phyloP scores from a whole-genome alignment of 2,888 invertebrate species.

The Venustoraphidia nigricollis region DNA sequence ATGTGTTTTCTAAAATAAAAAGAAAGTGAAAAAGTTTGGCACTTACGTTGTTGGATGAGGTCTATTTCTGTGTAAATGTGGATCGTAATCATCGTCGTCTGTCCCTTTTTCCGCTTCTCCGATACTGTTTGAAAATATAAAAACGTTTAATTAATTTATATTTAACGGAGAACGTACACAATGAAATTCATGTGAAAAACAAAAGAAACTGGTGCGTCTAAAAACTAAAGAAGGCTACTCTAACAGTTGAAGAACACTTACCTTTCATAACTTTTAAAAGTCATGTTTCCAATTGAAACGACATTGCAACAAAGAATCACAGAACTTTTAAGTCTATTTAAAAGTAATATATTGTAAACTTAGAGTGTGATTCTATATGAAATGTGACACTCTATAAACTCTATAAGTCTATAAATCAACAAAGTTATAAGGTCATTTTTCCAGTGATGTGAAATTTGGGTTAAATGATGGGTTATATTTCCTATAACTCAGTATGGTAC shows the following conservation, averaged over 20 bases:
- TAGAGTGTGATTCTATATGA: too few species aligned
- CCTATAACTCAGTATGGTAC: too few species aligned
- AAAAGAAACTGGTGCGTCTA: background rate
- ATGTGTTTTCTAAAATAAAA: background rate
- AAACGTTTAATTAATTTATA: background rate
- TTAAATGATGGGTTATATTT: too few species aligned
- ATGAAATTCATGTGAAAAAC: background rate
- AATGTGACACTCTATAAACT: too few species aligned
- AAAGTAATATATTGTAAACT: too few species aligned
- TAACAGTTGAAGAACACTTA: background rate
- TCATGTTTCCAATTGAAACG: too few species aligned
- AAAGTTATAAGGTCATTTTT: too few species aligned
- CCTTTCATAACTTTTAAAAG: too few species aligned
- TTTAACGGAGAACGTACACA: background rate
- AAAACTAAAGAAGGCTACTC: background rate
- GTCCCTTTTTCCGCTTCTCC: constrained; percentile 10
- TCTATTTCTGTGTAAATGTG: constrained; percentile 48
- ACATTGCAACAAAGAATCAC: too few species aligned
- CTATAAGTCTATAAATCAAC: too few species aligned
- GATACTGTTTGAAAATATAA: background rate
- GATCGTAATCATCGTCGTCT: constrained; percentile 38
- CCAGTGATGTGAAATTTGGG: too few species aligned
- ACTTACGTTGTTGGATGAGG: constrained; percentile 59
- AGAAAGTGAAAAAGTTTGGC: background rate
- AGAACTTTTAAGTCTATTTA: too few species aligned